A percentile compares a stretch with the other conserved stretches of the same genome.
Conservation (phyloP, 2,113 vertebrate species). For the Sinocyclocheilus maitianheensis region DNA sequence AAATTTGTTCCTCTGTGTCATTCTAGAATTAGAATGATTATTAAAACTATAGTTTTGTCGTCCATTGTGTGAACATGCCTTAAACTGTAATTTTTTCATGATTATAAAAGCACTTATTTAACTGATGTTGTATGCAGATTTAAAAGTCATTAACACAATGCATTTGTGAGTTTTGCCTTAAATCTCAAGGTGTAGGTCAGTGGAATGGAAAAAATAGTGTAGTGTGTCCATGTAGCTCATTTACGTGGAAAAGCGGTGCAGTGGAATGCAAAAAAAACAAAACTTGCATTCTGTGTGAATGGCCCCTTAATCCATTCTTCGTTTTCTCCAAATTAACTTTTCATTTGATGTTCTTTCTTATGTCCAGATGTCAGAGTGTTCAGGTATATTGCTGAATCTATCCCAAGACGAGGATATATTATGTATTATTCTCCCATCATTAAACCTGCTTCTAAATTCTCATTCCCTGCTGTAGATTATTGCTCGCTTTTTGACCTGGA, state of each 20-base stretch:
- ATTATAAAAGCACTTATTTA: neutral
- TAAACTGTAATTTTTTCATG: neutral
- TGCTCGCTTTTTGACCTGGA: slow-evolving; percentile 95
- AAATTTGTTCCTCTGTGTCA: no score
- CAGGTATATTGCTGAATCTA: neutral
- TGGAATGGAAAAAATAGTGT: no score
- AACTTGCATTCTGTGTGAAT: no score
- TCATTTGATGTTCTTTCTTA: no score
- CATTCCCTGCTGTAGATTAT: slow-evolving; percentile 80
- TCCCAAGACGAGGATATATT: neutral
- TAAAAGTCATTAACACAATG: neutral
- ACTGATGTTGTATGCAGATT: neutral
- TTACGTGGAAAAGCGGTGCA: no score
- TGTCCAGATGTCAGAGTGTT: neutral
- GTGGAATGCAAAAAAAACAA: no score
- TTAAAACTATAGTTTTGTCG: neutral
- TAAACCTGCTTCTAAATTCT: neutral
- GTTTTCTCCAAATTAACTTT: no score
- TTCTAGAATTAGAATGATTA: no score
- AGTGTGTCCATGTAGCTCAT: no score
- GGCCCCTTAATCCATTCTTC: no score
- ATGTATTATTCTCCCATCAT: neutral
- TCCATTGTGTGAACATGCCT: neutral
- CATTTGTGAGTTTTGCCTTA: neutral
- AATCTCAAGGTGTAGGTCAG: neutral